Conservation (phyloP, 2,113 vertebrate species). For the Phalacrocorax pelagicus region DNA sequence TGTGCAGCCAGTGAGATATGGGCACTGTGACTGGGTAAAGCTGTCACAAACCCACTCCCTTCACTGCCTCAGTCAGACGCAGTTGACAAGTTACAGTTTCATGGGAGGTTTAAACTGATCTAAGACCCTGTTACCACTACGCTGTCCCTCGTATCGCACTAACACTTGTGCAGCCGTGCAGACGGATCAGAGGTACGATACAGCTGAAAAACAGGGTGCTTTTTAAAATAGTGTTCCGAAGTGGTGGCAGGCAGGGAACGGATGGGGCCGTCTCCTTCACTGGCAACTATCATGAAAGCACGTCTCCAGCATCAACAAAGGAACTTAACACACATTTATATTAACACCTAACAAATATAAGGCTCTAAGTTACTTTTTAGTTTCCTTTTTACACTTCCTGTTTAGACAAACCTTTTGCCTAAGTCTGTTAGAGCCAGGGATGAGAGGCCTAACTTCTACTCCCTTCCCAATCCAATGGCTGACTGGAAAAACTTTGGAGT, state of each 20-base stretch:
- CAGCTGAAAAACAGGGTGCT: neutral
- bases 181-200: neutral
- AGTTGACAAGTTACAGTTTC: neutral
- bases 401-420: neutral
- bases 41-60: neutral
- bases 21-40: neutral
- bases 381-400: neutral
- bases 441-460: neutral
- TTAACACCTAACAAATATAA: neutral
- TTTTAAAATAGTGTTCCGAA: neutral
- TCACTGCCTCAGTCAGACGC: neutral
- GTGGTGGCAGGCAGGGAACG: neutral
- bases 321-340: neutral
- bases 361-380: neutral
- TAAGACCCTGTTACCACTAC: neutral
- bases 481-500: neutral
- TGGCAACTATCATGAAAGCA: neutral
- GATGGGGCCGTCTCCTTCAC: neutral
- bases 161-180: neutral
- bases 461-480: neutral
- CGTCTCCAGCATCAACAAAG: neutral
- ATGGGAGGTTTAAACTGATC: neutral
- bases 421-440: neutral
- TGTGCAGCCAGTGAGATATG: neutral
- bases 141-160: rapidly evolving